Percentiles rank a stretch among this genome's conserved stretches.
phyloP scores from a whole-genome alignment of 2,113 vertebrate genomes.

The Gopherus flavomarginatus region DNA sequence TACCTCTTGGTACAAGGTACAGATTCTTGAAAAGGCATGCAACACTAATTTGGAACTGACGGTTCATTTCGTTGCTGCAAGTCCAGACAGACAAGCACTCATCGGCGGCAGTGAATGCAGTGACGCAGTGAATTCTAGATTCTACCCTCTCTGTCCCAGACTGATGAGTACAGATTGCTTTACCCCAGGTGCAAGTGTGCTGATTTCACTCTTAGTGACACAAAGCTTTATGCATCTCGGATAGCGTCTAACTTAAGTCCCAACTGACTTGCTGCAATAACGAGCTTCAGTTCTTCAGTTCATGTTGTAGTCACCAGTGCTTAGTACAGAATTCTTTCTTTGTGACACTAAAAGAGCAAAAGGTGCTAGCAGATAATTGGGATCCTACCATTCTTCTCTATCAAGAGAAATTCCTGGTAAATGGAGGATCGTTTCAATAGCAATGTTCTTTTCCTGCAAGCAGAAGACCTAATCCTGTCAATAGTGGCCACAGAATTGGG shows the following conservation, averaged over 20 bases:
- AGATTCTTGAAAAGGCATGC: background rate
- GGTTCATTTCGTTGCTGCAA: background rate
- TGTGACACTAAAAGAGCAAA: background rate
- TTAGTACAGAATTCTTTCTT: background rate
- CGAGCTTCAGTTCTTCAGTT: background rate
- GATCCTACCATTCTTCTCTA: background rate
- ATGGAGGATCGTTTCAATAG: fast-evolving
- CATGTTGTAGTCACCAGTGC: background rate
- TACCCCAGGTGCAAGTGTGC: too few species aligned
- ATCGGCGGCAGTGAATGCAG: background rate
- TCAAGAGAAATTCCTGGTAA: background rate
- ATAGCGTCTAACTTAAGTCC: background rate
- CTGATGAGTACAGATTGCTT: background rate
- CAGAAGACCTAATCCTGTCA: background rate
- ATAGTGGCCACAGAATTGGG: background rate
- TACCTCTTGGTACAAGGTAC: background rate
- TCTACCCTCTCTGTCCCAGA: background rate
- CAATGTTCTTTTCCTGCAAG: fast-evolving
- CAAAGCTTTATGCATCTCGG: background rate
- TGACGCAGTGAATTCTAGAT: background rate
- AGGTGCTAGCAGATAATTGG: background rate
- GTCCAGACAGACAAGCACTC: background rate
- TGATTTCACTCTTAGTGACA: background rate
- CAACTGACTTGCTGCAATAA: background rate
- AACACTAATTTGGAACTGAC: background rate